Evolutionary conservation across 2,113 vertebrate species (phyloP).

Genomic region (Corythornis madagascariensis): DNA sequence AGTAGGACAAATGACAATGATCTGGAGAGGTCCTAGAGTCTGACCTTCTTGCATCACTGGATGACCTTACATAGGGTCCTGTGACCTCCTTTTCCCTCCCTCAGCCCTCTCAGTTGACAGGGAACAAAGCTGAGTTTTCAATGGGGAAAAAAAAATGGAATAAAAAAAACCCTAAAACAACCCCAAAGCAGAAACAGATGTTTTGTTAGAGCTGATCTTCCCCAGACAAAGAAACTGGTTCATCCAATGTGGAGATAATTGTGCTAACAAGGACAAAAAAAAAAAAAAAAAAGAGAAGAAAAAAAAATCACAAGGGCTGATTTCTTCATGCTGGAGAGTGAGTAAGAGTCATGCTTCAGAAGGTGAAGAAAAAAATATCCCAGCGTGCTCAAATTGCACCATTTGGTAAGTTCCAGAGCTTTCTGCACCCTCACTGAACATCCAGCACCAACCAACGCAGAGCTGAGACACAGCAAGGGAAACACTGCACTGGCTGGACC

Average conservation of each 20-base stretch:
- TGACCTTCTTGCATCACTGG: not conserved
- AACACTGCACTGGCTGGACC: not conserved
- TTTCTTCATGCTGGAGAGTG: not conserved
- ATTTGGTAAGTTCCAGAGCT: not conserved
- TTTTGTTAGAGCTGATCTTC: not conserved
- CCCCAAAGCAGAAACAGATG: constrained; percentile 31
- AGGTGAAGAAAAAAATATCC: not conserved
- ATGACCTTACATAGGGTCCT: not conserved
- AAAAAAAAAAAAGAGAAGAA: not conserved
- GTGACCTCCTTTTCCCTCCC: not conserved
- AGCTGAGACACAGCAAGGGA: not conserved
- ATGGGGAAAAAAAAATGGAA: not conserved
- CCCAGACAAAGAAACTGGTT: not conserved
- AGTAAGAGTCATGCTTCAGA: not conserved
- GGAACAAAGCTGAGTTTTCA: not conserved
- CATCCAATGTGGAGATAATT: not conserved
- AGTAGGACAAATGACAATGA: not conserved
- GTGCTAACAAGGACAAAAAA: not conserved
- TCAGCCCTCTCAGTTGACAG: not conserved
- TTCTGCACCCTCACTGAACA: not conserved
- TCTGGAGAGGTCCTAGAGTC: not conserved
- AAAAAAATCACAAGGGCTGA: not conserved
- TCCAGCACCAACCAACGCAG: not conserved
- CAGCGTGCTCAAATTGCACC: not conserved
- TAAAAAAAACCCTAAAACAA: not conserved